Percentiles rank a stretch among this genome's conserved stretches.
Conservation (phyloP, 2,113 vertebrate genomes). For the Nicator chloris region DNA sequence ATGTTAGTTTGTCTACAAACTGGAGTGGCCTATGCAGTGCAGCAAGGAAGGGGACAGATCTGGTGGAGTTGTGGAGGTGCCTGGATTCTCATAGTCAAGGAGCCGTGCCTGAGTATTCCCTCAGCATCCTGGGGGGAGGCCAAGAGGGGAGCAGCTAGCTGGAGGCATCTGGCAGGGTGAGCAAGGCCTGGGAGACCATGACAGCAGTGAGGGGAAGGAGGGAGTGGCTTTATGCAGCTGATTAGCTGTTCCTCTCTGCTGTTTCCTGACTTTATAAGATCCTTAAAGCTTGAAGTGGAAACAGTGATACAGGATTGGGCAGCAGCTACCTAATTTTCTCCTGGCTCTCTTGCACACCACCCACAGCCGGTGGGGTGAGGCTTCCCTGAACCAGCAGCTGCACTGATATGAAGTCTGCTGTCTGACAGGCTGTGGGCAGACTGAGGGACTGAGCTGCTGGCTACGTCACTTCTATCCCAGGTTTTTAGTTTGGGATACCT, state of each 20-base stretch:
- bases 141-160: not conserved
- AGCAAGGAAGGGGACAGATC: not conserved
- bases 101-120: not conserved
- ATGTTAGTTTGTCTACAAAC: not conserved
- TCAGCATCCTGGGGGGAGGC: not conserved
- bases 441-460: not conserved
- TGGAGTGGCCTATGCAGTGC: not conserved
- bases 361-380: not conserved
- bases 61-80: accelerated
- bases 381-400: not conserved
- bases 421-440: not conserved
- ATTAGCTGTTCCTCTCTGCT: not conserved
- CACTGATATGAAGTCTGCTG: not conserved
- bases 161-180: not conserved
- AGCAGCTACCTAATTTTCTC: not conserved
- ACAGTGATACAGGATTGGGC: not conserved
- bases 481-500: not conserved
- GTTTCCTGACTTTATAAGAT: not conserved
- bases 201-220: not conserved
- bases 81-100: not conserved
- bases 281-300: constrained; percentile 7
- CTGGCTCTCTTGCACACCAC: not conserved
- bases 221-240: not conserved
- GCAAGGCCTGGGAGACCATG: accelerated
- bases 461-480: not conserved